Conservation (phyloP, 1,140 invertebrate species). For the Medauroidea extradentata region DNA sequence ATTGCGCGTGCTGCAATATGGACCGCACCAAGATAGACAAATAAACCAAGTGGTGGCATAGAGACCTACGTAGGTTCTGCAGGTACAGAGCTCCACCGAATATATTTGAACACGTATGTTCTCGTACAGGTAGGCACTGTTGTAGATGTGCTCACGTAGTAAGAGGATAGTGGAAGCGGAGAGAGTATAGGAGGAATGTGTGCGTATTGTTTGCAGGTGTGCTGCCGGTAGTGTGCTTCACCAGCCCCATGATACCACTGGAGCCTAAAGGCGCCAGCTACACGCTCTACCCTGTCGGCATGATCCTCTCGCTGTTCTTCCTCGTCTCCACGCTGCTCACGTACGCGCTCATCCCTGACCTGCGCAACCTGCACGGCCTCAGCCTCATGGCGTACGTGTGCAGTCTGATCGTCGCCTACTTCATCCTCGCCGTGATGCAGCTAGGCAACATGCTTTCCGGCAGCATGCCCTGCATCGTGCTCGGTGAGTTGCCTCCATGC, state of each 20-base stretch:
- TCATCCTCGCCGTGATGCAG: slow-evolving; percentile 51
- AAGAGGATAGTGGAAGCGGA: no score
- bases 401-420: slow-evolving; percentile 57
- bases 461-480: slow-evolving; percentile 40
- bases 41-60: no score
- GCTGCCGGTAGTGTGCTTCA: not conserved
- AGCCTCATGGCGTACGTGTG: slow-evolving; percentile 67
- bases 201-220: not conserved
- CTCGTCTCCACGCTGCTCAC: slow-evolving; percentile 64
- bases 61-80: no score
- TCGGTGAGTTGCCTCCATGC: no score
- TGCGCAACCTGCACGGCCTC: slow-evolving; percentile 67
- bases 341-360: slow-evolving; percentile 63
- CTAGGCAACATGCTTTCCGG: slow-evolving; percentile 41
- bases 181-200: no score
- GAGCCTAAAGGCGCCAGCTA: not conserved
- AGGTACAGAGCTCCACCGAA: no score
- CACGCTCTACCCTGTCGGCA: slow-evolving; percentile 38
- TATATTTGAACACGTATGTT: no score
- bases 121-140: no score
- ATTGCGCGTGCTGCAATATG: no score
- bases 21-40: no score
- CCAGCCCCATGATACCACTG: not conserved
- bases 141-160: no score
- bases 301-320: slow-evolving; percentile 66